Evolutionary conservation across 2,888 invertebrate species (phyloP).

Genomic region (Ellobium chinense): DNA sequence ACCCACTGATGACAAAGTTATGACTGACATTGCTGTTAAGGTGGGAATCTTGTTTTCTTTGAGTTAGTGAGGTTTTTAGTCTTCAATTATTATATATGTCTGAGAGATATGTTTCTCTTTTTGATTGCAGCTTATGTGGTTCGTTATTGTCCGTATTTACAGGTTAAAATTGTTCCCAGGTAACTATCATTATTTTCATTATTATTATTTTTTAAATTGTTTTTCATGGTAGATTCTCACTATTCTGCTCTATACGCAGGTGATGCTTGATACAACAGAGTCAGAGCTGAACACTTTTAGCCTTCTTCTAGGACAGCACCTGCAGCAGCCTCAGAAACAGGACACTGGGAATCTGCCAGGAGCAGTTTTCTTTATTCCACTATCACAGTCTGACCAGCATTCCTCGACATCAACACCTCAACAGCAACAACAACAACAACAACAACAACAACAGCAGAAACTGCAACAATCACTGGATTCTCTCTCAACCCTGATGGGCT

Average conservation of each 20-base stretch:
- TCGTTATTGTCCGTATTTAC: not conserved
- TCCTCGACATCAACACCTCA: not conserved
- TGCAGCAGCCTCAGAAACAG: not conserved
- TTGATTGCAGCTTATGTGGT: not conserved
- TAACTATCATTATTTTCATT: not conserved
- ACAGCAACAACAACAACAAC: constrained; percentile 10
- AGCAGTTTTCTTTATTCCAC: constrained; percentile 7
- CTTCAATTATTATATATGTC: too few relatives aligned
- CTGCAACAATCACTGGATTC: not conserved
- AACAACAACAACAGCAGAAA: constrained; percentile 10
- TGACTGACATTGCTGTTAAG: constrained; percentile 29
- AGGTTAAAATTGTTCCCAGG: not conserved
- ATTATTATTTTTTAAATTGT: too few relatives aligned
- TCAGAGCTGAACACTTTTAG: not conserved
- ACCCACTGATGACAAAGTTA: constrained; percentile 44
- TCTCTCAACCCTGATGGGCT: constrained; percentile 15
- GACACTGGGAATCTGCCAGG: not conserved
- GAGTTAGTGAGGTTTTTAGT: too few relatives aligned
- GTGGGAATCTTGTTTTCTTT: constrained; percentile 2
- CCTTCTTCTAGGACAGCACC: constrained; percentile 11
- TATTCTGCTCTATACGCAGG: not conserved
- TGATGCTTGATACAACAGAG: not conserved
- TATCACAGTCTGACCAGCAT: constrained; percentile 1
- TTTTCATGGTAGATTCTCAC: not conserved
- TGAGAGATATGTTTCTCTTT: not conserved